A percentile compares a stretch with the other conserved stretches of the same genome.
phyloP scores from a whole-genome alignment of 2,797 vertebrate genomes.

The Xenopus petersii region DNA sequence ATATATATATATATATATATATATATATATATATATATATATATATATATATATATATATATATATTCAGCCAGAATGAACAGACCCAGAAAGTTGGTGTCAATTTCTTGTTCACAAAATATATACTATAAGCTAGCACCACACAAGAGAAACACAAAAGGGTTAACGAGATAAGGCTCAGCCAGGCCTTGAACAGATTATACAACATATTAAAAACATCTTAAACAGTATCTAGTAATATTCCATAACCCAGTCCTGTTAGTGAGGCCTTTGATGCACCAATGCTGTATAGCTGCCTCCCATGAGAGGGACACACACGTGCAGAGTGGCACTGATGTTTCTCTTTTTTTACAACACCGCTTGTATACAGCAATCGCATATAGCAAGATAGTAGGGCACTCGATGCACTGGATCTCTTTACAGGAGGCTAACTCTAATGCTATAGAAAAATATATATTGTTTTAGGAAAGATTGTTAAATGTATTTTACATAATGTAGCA shows the following conservation, averaged over 20 bases:
- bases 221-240: conserved; percentile 94
- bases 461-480: conserved; percentile 5
- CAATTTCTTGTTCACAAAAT: conserved; percentile 94
- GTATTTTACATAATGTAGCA: background rate
- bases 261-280: conserved; percentile 8
- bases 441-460: conserved; percentile 16
- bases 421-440: conserved; percentile 10
- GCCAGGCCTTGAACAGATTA: conserved; percentile 98
- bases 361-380: conserved; percentile 26
- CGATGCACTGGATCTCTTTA: conserved; percentile 2
- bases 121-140: conserved; percentile 96
- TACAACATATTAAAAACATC: conserved; percentile 93
- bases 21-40: conserved; percentile 50
- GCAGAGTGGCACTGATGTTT: conserved; percentile 88
- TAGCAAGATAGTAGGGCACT: conserved; percentile 10
- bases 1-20: conserved; percentile 51
- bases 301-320: conserved; percentile 82
- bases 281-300: background rate
- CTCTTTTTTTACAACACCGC: conserved; percentile 41
- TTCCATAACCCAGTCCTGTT: conserved; percentile 54
- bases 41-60: conserved; percentile 51
- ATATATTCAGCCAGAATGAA: conserved; percentile 67
- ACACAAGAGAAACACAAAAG: conserved; percentile 98
- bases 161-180: conserved; percentile 88
- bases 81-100: conserved; percentile 69